Evolutionary conservation across 1,140 invertebrate genomes (phyloP).

Genomic region (Drosophila jambulina): DNA sequence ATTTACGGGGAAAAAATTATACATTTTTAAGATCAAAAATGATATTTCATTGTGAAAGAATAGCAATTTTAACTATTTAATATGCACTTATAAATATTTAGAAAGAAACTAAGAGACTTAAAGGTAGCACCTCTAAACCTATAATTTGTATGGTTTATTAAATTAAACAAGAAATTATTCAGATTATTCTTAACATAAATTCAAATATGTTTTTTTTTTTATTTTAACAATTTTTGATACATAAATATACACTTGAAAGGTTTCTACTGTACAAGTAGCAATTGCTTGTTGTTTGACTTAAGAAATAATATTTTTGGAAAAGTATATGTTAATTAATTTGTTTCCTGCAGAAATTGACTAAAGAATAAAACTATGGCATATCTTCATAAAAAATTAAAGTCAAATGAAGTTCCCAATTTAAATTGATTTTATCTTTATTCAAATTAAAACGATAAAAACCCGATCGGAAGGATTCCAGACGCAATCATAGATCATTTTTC

Average conservation of each 20-base stretch:
- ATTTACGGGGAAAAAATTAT: not conserved
- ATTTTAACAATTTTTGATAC: too few relatives aligned
- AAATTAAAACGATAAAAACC: not conserved
- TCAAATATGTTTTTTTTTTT: too few relatives aligned
- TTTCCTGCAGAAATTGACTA: not conserved
- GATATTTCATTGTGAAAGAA: rapidly evolving
- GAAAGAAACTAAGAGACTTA: not conserved
- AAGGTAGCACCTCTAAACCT: not conserved
- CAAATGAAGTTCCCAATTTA: not conserved
- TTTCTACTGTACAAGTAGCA: too few relatives aligned
- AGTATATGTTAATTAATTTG: too few relatives aligned
- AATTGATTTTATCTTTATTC: not conserved
- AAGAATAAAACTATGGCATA: not conserved
- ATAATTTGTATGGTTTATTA: not conserved
- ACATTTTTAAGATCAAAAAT: not conserved
- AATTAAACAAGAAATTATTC: not conserved
- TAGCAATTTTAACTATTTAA: not conserved
- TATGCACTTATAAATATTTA: too few relatives aligned
- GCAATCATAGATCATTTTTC: slow-evolving; percentile 4
- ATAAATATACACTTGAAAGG: not conserved
- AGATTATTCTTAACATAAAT: too few relatives aligned
- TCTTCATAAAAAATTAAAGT: not conserved
- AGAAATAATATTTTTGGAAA: not conserved
- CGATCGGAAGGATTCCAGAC: slow-evolving; percentile 30
- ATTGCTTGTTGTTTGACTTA: not conserved